A percentile compares a stretch with the other conserved stretches of the same genome.
These are phyloP conservation scores for Meiosimyza platycephala DNA, from an alignment of 2,888 invertebrate species.

Conservation along the genomic window DNA sequence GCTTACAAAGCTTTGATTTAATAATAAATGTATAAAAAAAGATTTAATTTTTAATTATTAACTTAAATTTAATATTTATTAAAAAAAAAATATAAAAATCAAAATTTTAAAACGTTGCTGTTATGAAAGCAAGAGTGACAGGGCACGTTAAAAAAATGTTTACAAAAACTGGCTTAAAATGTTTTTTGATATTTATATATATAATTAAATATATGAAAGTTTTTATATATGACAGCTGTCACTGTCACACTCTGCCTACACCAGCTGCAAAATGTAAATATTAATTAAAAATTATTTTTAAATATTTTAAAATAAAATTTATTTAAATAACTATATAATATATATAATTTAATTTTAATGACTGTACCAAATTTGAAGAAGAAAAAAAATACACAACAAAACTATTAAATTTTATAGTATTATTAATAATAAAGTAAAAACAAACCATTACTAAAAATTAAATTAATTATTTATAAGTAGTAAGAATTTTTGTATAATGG, in stretches of 20 bases:
- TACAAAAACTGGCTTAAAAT: conserved; percentile 45
- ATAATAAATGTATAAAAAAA: too few relatives aligned
- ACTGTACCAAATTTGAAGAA: conserved; percentile 49
- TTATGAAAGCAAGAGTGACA: too few relatives aligned
- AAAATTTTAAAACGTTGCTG: conserved; percentile 25
- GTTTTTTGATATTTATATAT: conserved; percentile 46
- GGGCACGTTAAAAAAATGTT: not conserved
- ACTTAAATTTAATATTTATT: conserved; percentile 43
- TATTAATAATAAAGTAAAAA: conserved; percentile 11
- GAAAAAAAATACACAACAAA: conserved; percentile 28
- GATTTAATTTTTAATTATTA: conserved; percentile 24
- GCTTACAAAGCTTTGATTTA: too few relatives aligned
- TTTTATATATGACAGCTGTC: conserved; percentile 21
- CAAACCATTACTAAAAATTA: not conserved
- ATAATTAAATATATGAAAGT: not conserved
- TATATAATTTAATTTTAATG: conserved; percentile 44
- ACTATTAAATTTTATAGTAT: conserved; percentile 21
- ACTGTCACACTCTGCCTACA: too few relatives aligned
- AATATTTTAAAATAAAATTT: conserved; percentile 23
- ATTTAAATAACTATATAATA: conserved; percentile 46
- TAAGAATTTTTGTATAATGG: conserved; percentile 46
- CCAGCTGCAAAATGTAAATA: not conserved
- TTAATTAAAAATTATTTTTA: conserved; percentile 18
- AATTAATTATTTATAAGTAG: conserved; percentile 39
- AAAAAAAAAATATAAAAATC: conserved; percentile 41